Conservation (phyloP, 2,113 vertebrate genomes). For the Xiphias gladius region DNA sequence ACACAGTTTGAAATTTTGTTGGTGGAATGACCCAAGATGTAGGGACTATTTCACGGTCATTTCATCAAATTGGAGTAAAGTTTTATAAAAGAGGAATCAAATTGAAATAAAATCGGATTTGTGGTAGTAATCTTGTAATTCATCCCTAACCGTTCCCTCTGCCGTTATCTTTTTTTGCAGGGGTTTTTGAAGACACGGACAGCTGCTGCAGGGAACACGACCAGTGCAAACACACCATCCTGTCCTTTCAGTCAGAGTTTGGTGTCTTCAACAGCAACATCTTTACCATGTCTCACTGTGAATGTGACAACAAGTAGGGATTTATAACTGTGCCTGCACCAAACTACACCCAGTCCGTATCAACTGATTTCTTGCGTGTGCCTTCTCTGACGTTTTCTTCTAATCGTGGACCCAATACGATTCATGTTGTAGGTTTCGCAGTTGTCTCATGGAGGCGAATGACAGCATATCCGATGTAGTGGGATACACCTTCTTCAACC, state of each 20-base stretch:
- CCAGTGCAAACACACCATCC: conserved; percentile 86
- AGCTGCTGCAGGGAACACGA: conserved; percentile 92
- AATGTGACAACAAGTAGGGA: conserved; percentile 89
- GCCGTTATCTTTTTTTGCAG: conserved; percentile 71
- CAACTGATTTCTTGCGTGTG: background rate
- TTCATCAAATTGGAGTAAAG: background rate
- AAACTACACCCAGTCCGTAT: background rate
- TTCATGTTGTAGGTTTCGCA: conserved; percentile 83
- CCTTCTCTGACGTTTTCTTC: background rate
- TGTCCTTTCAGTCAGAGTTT: conserved; percentile 85
- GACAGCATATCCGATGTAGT: conserved; percentile 87
- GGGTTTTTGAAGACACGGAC: conserved; percentile 88
- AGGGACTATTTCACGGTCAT: too few relatives aligned
- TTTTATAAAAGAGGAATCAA: background rate
- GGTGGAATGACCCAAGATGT: too few relatives aligned
- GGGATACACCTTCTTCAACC: conserved; percentile 89
- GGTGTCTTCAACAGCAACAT: conserved; percentile 91
- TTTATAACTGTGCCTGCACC: background rate
- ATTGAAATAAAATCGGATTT: too few relatives aligned
- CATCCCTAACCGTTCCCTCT: background rate
- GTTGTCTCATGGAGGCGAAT: conserved; percentile 83
- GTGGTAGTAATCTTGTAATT: background rate
- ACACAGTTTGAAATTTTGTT: background rate
- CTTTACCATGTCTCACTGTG: conserved; percentile 92
- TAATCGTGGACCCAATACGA: background rate